These are phyloP conservation scores for Erynnis tages DNA, from an alignment of 2,888 invertebrate species.

Conservation along the genomic window DNA sequence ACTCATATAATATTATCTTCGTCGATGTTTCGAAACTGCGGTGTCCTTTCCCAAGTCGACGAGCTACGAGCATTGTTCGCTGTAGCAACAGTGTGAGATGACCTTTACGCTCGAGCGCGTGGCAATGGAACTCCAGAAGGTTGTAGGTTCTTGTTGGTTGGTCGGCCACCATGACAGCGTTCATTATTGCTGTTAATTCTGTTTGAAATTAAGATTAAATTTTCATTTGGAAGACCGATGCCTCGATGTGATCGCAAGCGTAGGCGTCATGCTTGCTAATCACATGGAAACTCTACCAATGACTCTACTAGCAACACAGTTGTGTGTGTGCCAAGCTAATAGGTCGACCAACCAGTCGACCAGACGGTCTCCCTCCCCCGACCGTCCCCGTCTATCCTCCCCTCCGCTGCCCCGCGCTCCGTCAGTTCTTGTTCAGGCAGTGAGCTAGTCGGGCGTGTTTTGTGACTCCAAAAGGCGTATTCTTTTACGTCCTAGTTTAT, in stretches of 20 bases:
- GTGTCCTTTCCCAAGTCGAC: conserved; percentile 31
- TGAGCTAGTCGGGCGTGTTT: conserved; percentile 46
- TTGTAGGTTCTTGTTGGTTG: conserved; percentile 56
- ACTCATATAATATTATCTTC: conserved; percentile 36
- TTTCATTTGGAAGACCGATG: background rate
- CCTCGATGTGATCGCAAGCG: conserved; percentile 4
- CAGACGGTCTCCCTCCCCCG: conserved; percentile 76
- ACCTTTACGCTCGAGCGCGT: conserved; percentile 69
- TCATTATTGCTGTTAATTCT: no score
- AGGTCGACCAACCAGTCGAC: conserved; percentile 79
- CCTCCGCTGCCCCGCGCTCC: conserved; percentile 47
- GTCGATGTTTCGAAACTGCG: conserved; percentile 34
- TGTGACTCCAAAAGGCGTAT: conserved; percentile 37
- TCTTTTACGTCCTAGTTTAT: conserved; percentile 74
- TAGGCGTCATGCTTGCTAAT: conserved; percentile 57
- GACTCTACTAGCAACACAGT: conserved; percentile 45
- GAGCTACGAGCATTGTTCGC: conserved; percentile 50
- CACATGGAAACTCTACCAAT: conserved; percentile 53
- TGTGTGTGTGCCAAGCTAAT: conserved; percentile 70
- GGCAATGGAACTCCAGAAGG: conserved; percentile 73
- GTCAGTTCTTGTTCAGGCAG: conserved; percentile 68
- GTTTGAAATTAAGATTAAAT: no score
- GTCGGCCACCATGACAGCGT: conserved; percentile 34
- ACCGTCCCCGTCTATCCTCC: conserved; percentile 66
- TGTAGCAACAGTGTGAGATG: conserved; percentile 54